Base-by-base conservation (phyloP, 1,140 invertebrate species). In the Metopolophium dirhodum region DNA sequence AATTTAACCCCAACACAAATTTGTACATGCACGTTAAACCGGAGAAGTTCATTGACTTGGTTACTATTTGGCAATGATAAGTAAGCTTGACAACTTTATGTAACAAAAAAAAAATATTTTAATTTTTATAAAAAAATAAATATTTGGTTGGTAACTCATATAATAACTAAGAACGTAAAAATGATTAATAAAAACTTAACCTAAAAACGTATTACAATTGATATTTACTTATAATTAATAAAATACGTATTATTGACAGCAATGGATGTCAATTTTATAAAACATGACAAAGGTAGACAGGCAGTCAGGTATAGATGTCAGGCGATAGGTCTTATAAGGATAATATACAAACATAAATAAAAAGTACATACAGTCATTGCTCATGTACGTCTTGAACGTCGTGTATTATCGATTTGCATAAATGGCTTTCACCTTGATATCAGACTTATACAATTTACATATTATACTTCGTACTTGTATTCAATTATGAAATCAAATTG, bases 61-160 rank as follows among this genome's bases (percentile, higher is more conserved):
- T 92, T 92, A 92, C 91, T 92, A 85, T 92, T 92, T 92, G 91
- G 91, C 91, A 83, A 82, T 83, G 91, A 92, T 82, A 92, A 92
- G 91, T 92, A 92, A 92, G 91, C 47, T 92, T 83, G 9, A 82
- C 2, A 91, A 61, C 0, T 61, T 90, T 41, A 41, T 61, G 22
- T 54, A 54, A 77, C 14, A 49, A 87, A 89, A 26, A 22, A 89
- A 14, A 22, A 54, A 89, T n/a, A 89, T 51, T 88, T 51, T 9
- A 35, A 26, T 45, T 26, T 45, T 26, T 9, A 85, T 45, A 85
- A 86, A 86, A 86, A 88, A 51, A 87, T 9, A 49, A 87, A 87
- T 26, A 87, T 87, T 30, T 86, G 47, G n/a, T 49, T 49, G 7
- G 30, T 45, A 47, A 47, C 26, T 41, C 23, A 7, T 85, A 85